These are phyloP conservation scores for Cryptotis parvus DNA, from an alignment of 2,113 vertebrate species.

Conservation along the genomic window DNA sequence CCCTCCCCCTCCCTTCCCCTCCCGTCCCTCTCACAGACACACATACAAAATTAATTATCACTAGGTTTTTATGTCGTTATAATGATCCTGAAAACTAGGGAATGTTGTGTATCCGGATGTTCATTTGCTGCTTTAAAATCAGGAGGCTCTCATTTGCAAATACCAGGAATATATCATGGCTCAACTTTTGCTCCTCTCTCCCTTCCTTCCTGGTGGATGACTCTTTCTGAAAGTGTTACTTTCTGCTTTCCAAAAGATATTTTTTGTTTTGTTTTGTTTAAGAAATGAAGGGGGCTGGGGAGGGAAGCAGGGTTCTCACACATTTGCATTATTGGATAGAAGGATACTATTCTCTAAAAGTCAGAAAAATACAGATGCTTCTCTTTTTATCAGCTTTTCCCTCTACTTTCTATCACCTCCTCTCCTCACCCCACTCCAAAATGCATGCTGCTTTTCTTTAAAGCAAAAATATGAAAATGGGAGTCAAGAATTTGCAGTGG, in stretches of 20 bases:
- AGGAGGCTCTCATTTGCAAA: constrained; percentile 17
- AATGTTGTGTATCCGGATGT: constrained; percentile 40
- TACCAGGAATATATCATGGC: not conserved
- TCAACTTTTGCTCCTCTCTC: not conserved
- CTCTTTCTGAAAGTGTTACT: not conserved
- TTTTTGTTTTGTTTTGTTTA: not conserved
- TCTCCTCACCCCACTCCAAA: not conserved
- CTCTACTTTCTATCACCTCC: not conserved
- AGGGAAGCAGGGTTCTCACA: not conserved
- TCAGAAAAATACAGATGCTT: not conserved
- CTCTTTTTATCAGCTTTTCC: not conserved
- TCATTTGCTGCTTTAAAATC: constrained; percentile 19
- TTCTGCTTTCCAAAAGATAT: not conserved
- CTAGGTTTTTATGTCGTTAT: not conserved
- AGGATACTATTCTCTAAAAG: not conserved
- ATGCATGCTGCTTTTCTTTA: not conserved
- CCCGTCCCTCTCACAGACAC: no score
- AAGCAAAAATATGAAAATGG: not conserved
- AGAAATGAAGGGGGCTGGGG: not conserved
- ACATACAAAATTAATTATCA: not conserved
- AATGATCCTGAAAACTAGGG: not conserved
- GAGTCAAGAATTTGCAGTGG: constrained; percentile 33
- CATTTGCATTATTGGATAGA: not conserved
- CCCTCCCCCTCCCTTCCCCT: no score
- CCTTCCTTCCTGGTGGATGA: not conserved